Conservation (phyloP, 92 coral and sea anemone genomes). For the Zoanthus sociatus region DNA sequence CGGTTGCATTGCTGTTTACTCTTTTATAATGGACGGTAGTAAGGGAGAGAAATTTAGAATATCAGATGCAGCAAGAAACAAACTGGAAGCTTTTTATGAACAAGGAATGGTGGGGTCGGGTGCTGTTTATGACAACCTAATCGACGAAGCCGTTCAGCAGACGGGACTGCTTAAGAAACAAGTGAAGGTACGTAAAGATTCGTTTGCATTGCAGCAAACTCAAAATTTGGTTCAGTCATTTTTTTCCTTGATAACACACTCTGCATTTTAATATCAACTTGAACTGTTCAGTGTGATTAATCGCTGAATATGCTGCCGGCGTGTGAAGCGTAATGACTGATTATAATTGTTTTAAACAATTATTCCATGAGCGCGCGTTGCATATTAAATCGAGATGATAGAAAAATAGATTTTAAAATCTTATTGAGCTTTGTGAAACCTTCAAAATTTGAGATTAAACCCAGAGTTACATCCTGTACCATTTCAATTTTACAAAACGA, state of each 20-base stretch:
- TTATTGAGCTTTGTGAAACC: neutral
- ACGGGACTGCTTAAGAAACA: conserved; percentile 25
- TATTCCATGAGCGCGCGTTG: neutral
- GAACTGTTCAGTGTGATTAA: neutral
- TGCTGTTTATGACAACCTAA: neutral
- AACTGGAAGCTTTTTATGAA: conserved; percentile 14
- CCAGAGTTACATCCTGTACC: neutral
- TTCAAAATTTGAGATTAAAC: neutral
- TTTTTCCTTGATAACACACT: neutral
- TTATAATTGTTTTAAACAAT: no score
- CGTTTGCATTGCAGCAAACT: neutral
- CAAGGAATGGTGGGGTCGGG: conserved; percentile 17
- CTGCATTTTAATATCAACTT: neutral
- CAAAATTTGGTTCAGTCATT: neutral
- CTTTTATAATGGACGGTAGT: conserved; percentile 7
- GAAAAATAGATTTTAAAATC: neutral
- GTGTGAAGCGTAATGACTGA: neutral
- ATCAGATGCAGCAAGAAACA: conserved; percentile 8
- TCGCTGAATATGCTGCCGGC: neutral
- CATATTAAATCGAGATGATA: conserved; percentile 2
- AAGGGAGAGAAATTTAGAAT: conserved; percentile 15
- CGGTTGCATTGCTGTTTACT: neutral
- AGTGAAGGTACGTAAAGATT: conserved; percentile 17
- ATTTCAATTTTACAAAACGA: neutral
- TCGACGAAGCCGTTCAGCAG: conserved; percentile 28